Conservation (phyloP, 1,140 invertebrate species). For the Drosophila sulfurigaster region DNA sequence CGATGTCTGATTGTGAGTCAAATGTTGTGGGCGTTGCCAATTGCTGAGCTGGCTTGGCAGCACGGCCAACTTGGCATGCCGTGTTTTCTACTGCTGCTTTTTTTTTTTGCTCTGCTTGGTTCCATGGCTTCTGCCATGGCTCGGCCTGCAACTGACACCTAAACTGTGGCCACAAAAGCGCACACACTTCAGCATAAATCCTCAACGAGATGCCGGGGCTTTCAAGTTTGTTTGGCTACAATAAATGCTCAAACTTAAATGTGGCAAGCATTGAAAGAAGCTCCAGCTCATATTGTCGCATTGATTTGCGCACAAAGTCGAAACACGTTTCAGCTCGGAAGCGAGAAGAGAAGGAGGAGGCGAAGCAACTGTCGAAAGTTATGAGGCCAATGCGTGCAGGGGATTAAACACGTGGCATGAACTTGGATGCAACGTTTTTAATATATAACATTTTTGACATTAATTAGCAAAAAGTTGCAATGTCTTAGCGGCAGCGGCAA, state of each 20-base stretch:
- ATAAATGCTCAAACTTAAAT: constrained; percentile 26
- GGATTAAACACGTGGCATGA: constrained; percentile 68
- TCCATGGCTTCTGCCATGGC: background rate
- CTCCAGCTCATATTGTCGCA: constrained; percentile 32
- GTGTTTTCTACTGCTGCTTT: background rate
- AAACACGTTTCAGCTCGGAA: constrained; percentile 51
- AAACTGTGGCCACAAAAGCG: constrained; percentile 36
- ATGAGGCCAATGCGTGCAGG: constrained; percentile 55
- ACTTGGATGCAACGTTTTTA: constrained; percentile 29
- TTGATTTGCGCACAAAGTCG: constrained; percentile 53
- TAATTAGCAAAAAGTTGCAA: constrained; percentile 68
- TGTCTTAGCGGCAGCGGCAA: constrained; percentile 28
- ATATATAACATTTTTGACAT: constrained; percentile 63
- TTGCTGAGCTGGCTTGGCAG: constrained; percentile 39
- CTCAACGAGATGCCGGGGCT: constrained; percentile 23
- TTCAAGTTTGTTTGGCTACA: constrained; percentile 39
- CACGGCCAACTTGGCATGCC: constrained; percentile 8
- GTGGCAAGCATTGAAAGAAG: constrained; percentile 18
- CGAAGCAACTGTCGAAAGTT: constrained; percentile 59
- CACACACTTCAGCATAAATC: constrained; percentile 38
- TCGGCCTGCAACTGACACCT: constrained; percentile 48
- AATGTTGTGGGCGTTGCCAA: constrained; percentile 47
- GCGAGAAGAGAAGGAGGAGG: background rate
- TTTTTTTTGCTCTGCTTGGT: background rate
- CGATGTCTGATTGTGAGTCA: constrained; percentile 29